Percentiles rank a stretch among this genome's conserved stretches.
Conservation (phyloP, 2,113 vertebrate species). For the Polyodon spathula region DNA sequence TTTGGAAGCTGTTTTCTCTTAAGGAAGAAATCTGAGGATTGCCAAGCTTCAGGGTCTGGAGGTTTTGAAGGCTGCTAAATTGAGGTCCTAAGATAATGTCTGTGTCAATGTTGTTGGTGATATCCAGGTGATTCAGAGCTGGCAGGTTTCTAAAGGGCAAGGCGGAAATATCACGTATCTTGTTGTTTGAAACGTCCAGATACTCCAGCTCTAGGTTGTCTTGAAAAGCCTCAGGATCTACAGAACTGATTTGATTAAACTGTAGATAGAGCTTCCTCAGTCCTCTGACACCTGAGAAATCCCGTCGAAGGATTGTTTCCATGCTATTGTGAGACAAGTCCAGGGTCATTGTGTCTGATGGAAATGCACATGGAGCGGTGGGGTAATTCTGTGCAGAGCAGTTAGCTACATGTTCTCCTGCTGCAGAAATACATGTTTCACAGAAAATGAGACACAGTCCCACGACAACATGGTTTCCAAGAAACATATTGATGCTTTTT, state of each 20-base stretch:
- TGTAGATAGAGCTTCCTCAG: too few relatives aligned
- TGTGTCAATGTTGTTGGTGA: constrained; percentile 6
- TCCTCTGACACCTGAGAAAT: too few relatives aligned
- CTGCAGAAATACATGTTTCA: too few relatives aligned
- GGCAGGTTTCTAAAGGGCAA: constrained; percentile 9
- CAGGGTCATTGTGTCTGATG: not conserved
- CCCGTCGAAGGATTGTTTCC: too few relatives aligned
- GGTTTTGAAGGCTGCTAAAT: constrained; percentile 6
- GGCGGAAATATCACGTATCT: constrained; percentile 2
- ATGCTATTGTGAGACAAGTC: too few relatives aligned
- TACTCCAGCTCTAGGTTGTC: constrained; percentile 2
- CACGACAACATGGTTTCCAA: too few relatives aligned
- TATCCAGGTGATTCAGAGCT: constrained; percentile 9
- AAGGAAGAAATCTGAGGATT: not conserved
- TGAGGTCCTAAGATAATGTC: constrained; percentile 1
- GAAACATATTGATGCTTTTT: too few relatives aligned
- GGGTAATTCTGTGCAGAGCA: too few relatives aligned
- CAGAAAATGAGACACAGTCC: too few relatives aligned
- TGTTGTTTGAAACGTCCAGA: constrained; percentile 13
- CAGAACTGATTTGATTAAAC: too few relatives aligned
- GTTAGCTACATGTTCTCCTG: too few relatives aligned
- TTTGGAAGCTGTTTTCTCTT: not conserved
- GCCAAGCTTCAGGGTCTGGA: constrained; percentile 8
- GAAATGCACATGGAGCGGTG: not conserved
- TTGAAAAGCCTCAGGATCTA: too few relatives aligned